Evolutionary conservation across 2,113 vertebrate species (phyloP), one percentile per base, ranked within the genome.

Genomic region (Myiagra hebetior): DNA sequence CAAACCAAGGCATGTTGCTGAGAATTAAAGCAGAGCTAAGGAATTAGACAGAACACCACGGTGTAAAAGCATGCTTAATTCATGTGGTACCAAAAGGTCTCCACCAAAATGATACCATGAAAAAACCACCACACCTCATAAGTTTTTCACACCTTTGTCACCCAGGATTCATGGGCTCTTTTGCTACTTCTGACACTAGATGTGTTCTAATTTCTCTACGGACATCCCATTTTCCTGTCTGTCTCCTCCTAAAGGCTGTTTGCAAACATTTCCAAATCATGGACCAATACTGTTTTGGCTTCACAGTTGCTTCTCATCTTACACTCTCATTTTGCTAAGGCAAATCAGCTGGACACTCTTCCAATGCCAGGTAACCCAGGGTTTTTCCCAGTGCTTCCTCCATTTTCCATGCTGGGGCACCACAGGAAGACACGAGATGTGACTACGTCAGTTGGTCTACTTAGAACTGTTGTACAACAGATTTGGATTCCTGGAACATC

Each of bases 251-350:
- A 21, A 84, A 64, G 8, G 11, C 65, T 28, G 19, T n/a, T 78
- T 44, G 3, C 37, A 28, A 22, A 4, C 12, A 60, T 79, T 77
- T 76, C 17, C 65, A 85, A 75, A 46, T 35, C 13, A 31, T 23
- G 47, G 39, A 39, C 4, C 3, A 15, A 21, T 3, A 37, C 4
- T 4, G 10, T 24, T 79, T 57, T 42, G 26, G 12, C 8, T 78
- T 79, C 37, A 4, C 1, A 2, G 22, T 2, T 85, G 23, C 28
- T n/a, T 68, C 68, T 30, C n/a, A 23, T 19, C 11, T 81, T 39
- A 20, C 0, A 15, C 0, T 0, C 5, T 56, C 8, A 26, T 41
- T 53, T 75, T 76, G 16, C 28, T 39, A 15, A 3, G 9, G 9
- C 13, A 49, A 68, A 31, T 42, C 60, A 87, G 57, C 20, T 65